Evolutionary conservation across 64 coral and sea anemone species (phyloP), one percentile per base, ranked within the genome.

Genomic region (Cladopsammia gracilis): DNA sequence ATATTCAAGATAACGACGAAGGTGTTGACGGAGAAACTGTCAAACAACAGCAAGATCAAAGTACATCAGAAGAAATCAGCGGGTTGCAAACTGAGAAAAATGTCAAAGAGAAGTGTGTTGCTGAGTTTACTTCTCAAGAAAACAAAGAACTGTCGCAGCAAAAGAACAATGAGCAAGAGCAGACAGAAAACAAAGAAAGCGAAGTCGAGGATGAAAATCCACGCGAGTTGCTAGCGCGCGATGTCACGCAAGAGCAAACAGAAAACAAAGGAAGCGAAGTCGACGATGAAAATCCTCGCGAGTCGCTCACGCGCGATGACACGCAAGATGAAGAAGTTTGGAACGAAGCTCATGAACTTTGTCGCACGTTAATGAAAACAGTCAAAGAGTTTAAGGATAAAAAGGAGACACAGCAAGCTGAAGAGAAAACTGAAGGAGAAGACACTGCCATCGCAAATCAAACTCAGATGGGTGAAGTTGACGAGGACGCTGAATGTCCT

Each of bases 141-240:
- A 58, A 80, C 23, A 46, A 78, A 56, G 51, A 78, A 23, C 24
- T 79, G 77, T 79, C 77, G 24, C n/a, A 25, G 59, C 77, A 79
- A 59, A 59, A 82, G 58, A 82, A 65, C 79, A 22, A 64, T 10
- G 43, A 12, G 18, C 25, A 82, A 6, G 34, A 62, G 10, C 57
- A 64, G 9, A 9, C 19, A 47, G 79, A 82, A 64, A 43, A n/a
- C 58, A 64, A 78, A 58, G 22, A 78, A 78, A 57, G 76, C 48
- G 18, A 79, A 65, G 56, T 20, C 3, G 7, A 44, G 5, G 59
- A 46, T 19, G 80, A 84, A 11, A 44, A 24, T 67, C 46, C 61
- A 12, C 19, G 16, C 44, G 43, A 24, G 62, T 20, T 19, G 4
- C 11, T 24, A 10, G 58, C 25, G 57, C 78, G 58, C 16, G 26